A percentile compares a stretch with the other conserved stretches of the same genome.
Evolutionary conservation across 2,797 vertebrate species (phyloP).

Genomic region (Urosaurus nigricauda): DNA sequence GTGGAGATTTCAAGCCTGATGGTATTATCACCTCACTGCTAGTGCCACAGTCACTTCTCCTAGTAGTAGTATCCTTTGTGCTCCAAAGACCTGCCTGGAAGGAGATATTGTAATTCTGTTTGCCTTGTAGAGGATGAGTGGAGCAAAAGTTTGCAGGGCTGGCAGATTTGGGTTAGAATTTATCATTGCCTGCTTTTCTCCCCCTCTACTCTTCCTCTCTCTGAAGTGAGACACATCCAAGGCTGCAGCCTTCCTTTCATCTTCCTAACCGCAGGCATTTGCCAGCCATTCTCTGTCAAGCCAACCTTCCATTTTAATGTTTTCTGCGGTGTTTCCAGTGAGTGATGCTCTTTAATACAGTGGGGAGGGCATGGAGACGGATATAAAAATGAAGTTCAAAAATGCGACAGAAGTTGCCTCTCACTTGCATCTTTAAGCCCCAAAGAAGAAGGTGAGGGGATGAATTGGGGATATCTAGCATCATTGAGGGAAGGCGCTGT

Average conservation of each 20-base stretch:
- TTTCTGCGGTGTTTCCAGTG: slow-evolving; percentile 68
- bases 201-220: accelerated
- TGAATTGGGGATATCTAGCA: neutral
- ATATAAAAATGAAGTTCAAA: slow-evolving; percentile 64
- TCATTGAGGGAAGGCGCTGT: neutral
- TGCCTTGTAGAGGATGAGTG: slow-evolving; percentile 47
- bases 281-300: slow-evolving; percentile 60
- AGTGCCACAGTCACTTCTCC: neutral
- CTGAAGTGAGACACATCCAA: slow-evolving; percentile 69
- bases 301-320: slow-evolving; percentile 60
- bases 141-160: slow-evolving; percentile 53
- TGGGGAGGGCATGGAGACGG: neutral
- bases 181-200: slow-evolving; percentile 36
- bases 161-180: slow-evolving; percentile 68
- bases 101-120: slow-evolving; percentile 35
- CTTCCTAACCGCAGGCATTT: slow-evolving; percentile 62
- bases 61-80: neutral
- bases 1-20: neutral
- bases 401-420: slow-evolving; percentile 33
- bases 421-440: accelerated
- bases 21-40: neutral
- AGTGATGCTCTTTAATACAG: slow-evolving; percentile 55
- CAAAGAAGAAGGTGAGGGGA: accelerated
- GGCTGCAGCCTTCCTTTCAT: slow-evolving; percentile 61
- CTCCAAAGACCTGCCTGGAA: slow-evolving; percentile 6